Base-by-base conservation (phyloP, 2,888 invertebrate species). In the Anodontia alba region DNA sequence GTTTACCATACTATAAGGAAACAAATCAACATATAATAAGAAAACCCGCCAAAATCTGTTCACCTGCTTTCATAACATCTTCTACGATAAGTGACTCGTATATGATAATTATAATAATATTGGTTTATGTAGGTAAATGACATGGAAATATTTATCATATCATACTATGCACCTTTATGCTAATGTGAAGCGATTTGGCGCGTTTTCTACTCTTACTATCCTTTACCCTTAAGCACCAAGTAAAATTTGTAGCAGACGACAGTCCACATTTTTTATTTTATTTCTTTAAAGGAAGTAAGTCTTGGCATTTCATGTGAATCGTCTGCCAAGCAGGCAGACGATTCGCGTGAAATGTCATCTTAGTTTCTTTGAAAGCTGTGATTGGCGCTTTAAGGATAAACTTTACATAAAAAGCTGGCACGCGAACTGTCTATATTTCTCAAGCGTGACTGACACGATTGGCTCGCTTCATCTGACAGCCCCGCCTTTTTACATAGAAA, bases 391-490 rank as follows among this genome's bases (percentile, higher is more conserved):
- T 49, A 49, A 15, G 10, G 3, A 49, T 49, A 49, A 49, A 42
- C 8, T 15, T 54, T 29, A 29, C 31, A 46, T 74, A 38, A 73
- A 68, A 62, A 73, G 51, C 36, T 70, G 78, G 81, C 78, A 78
- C 81, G 76, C 81, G 78, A n/a, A 78, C 57, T 36, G 23, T 26
- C 46, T 26, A 66, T 76, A 66, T 54, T 77, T 70, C 68, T 73
- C 69, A 73, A 69, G 79, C 77, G 49, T 76, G 76, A 74, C 73
- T 3, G 17, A 57, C 76, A 68, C 72, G 81, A 84, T 84, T 84
- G 84, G 84, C 54, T 68, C 46, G 43, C 75, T 73, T 67, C 67
- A 67, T 68, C 62, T 68, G 15, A 51, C 36, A 75, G 77, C 78
- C 73, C 46, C 81, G 77, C 84, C 84, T 68, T 68, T 66, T 67